Conservation (phyloP, 2,113 vertebrate species). For the Nettapus auritus region DNA sequence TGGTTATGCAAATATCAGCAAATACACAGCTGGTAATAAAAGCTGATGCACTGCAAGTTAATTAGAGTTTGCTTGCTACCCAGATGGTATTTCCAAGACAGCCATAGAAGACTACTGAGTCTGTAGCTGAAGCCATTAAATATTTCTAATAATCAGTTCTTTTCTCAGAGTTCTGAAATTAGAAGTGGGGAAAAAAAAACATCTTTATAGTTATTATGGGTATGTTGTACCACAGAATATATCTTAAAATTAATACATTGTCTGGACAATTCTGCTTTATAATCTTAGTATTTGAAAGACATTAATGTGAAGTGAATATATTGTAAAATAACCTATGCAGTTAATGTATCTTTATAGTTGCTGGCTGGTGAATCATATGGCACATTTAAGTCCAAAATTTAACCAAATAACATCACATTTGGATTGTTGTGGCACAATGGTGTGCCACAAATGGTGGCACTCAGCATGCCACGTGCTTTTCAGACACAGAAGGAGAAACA, state of each 20-base stretch:
- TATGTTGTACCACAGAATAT: background rate
- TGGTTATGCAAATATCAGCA: background rate
- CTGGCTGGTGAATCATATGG: background rate
- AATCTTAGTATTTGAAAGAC: background rate
- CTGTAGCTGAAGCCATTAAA: background rate
- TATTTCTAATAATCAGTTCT: background rate
- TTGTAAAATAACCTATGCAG: background rate
- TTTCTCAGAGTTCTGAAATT: background rate
- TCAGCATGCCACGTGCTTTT: background rate
- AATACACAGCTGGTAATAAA: background rate
- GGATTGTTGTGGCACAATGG: background rate
- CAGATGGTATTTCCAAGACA: background rate
- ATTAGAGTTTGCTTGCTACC: background rate
- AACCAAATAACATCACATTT: background rate
- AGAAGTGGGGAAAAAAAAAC: background rate
- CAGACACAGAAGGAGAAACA: background rate
- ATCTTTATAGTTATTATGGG: background rate
- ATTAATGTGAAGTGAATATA: background rate
- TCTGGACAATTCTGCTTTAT: background rate
- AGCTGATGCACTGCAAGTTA: background rate
- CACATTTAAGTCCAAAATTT: background rate
- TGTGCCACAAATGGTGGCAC: background rate
- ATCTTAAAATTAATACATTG: background rate
- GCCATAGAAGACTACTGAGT: background rate
- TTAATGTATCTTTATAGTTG: background rate